Conservation (phyloP, 2,113 vertebrate genomes). For the Antechinus stuartii region DNA sequence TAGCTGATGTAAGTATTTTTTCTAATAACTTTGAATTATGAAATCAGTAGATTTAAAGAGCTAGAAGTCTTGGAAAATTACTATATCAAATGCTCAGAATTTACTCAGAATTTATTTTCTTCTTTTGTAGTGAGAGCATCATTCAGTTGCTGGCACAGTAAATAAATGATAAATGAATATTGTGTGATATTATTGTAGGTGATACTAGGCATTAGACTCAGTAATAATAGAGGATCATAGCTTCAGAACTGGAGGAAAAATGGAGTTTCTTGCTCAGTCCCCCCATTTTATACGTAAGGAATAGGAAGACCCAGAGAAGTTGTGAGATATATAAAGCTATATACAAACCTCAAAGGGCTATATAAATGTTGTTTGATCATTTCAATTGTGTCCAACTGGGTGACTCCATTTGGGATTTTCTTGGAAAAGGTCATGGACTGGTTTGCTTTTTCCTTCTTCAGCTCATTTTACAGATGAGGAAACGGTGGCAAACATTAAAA, state of each 20-base stretch:
- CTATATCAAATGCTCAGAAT: neutral
- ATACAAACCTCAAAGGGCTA: neutral
- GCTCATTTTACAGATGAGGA: neutral
- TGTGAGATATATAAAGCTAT: neutral
- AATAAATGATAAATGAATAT: neutral
- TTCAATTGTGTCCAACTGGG: neutral
- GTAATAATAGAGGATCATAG: neutral
- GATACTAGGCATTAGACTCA: neutral
- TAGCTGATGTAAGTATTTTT: conserved; percentile 53
- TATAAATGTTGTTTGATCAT: neutral
- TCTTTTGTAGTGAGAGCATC: neutral
- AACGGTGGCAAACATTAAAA: neutral
- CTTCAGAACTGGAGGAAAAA: neutral
- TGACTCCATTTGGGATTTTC: neutral
- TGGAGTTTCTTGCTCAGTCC: neutral
- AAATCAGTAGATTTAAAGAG: conserved; percentile 21
- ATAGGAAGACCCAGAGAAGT: neutral
- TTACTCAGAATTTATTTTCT: neutral
- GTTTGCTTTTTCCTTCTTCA: neutral
- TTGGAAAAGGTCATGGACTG: neutral
- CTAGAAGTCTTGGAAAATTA: neutral
- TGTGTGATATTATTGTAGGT: neutral
- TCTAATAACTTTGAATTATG: conserved; percentile 39
- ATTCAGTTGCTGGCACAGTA: neutral
- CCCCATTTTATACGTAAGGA: neutral